Percentiles rank a stretch among this genome's conserved stretches.
These are phyloP conservation scores for Limnephilus marmoratus DNA, from an alignment of 2,888 invertebrate species.

Conservation along the genomic window DNA sequence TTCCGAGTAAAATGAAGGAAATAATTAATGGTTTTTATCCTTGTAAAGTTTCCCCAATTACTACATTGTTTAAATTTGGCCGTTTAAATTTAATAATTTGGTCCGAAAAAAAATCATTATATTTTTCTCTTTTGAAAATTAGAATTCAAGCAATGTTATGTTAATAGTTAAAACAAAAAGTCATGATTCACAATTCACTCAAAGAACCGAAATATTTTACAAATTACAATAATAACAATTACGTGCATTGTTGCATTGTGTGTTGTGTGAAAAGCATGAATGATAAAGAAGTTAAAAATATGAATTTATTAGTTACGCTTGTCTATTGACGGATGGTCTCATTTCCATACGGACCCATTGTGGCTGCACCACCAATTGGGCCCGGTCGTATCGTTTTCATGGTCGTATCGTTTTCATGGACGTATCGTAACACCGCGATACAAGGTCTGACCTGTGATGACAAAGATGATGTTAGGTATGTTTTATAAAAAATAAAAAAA, in stretches of 20 bases:
- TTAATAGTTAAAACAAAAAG: not conserved
- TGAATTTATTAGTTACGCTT: not conserved
- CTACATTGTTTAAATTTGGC: no score
- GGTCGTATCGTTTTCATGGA: not conserved
- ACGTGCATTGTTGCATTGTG: not conserved
- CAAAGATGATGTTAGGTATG: not conserved
- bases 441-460: not conserved
- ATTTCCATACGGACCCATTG: not conserved
- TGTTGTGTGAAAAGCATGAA: not conserved
- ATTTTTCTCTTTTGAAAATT: no score
- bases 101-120: no score
- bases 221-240: not conserved
- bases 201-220: not conserved
- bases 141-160: no score
- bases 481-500: not conserved
- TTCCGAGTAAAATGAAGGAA: no score
- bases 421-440: not conserved
- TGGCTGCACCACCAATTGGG: not conserved
- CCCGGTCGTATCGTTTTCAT: constrained; percentile 28
- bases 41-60: no score
- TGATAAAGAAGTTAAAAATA: not conserved
- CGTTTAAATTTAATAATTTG: no score
- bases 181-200: not conserved
- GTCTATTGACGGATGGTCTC: not conserved
- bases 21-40: no score